Conservation (phyloP, 2,888 invertebrate species). For the Orthosia gracilis region DNA sequence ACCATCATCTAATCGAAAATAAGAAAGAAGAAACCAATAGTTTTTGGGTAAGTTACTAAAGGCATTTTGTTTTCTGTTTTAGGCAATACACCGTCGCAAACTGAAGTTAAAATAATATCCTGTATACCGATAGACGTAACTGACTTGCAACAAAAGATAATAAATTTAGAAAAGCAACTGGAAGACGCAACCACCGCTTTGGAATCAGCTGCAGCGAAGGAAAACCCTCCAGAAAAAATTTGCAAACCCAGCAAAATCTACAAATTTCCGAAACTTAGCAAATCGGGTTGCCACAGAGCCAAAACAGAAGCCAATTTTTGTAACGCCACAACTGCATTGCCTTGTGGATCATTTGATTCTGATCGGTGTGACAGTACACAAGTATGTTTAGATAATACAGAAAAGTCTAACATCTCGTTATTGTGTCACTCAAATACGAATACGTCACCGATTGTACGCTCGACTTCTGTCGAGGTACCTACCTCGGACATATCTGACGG, state of each 20-base stretch:
- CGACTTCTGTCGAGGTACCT: background rate
- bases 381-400: constrained; percentile 14
- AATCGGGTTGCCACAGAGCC: constrained; percentile 13
- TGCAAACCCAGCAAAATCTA: background rate
- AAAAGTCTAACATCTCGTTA: constrained; percentile 60
- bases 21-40: background rate
- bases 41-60: background rate
- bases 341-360: constrained; percentile 46
- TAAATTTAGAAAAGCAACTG: constrained; percentile 79
- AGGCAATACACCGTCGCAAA: constrained; percentile 87
- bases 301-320: constrained; percentile 16
- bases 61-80: constrained; percentile 50
- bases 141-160: constrained; percentile 85
- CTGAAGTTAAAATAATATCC: constrained; percentile 88
- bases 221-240: background rate
- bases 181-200: constrained; percentile 58
- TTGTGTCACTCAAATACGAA: background rate
- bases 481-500: background rate
- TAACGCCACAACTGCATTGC: constrained; percentile 16
- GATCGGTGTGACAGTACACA: constrained; percentile 25
- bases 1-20: too few relatives aligned
- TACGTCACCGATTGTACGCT: background rate
- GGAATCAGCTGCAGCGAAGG: background rate
- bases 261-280: constrained; percentile 9
- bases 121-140: constrained; percentile 89